Evolutionary conservation across 2,113 vertebrate genomes (phyloP).

Genomic region (Syrrhaptes paradoxus): DNA sequence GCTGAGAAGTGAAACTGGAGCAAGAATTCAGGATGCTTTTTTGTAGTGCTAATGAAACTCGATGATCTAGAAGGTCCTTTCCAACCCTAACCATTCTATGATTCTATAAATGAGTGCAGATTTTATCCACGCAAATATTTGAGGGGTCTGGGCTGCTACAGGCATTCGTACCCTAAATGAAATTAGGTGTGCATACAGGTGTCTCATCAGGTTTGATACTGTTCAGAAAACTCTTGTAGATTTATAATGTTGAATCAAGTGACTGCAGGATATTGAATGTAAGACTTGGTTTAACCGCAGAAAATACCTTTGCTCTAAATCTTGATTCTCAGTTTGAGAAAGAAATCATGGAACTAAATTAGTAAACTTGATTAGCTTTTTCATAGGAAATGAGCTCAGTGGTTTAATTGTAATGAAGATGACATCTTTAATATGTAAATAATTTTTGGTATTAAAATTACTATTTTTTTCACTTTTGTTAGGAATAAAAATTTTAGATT

Average conservation of each 20-base stretch:
- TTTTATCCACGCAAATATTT: background rate
- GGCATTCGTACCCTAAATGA: background rate
- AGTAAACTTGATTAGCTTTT: slow-evolving; percentile 8
- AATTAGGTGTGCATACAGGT: slow-evolving; percentile 1
- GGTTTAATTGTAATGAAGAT: slow-evolving; percentile 16
- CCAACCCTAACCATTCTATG: too few species aligned
- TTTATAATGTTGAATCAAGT: slow-evolving; percentile 18
- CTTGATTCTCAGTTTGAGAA: background rate
- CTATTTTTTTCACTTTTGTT: background rate
- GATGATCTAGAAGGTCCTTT: too few species aligned
- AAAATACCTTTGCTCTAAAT: background rate
- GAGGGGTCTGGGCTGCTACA: background rate
- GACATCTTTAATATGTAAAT: background rate
- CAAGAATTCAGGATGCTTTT: background rate
- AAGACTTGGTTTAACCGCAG: background rate
- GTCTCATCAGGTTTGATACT: slow-evolving; percentile 19
- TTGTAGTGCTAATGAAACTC: background rate
- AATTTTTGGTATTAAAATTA: background rate
- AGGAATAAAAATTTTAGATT: background rate
- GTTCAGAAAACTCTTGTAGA: background rate
- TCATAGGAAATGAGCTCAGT: background rate
- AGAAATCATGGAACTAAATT: background rate
- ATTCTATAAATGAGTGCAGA: background rate
- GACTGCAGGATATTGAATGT: background rate
- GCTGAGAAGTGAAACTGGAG: background rate